Evolutionary conservation across 1,140 invertebrate genomes (phyloP).

Genomic region (Anagrus nilaparvatae): DNA sequence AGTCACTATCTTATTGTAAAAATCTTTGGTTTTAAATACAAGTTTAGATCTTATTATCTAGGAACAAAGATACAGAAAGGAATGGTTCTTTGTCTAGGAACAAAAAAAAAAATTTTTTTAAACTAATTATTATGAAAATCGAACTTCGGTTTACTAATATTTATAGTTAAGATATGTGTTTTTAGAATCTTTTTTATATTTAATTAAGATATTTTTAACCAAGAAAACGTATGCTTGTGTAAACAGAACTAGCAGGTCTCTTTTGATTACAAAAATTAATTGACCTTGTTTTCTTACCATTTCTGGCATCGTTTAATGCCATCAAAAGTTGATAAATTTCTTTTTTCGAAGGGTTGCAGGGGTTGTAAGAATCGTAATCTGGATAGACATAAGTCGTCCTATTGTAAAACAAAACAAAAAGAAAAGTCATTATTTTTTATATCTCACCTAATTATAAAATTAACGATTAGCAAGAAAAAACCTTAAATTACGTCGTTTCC

Average conservation of each 20-base stretch:
- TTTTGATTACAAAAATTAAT: conserved; percentile 52
- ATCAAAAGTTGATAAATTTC: conserved; percentile 49
- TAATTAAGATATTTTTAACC: too few species aligned
- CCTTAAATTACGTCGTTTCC: conserved; percentile 46
- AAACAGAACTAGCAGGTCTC: conserved; percentile 46
- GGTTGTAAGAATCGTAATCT: conserved; percentile 44
- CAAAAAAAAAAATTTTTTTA: too few species aligned
- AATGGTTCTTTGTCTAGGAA: too few species aligned
- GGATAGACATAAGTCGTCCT: conserved; percentile 33
- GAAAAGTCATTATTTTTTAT: neutral
- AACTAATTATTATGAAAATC: too few species aligned
- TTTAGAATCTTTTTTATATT: too few species aligned
- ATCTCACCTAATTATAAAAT: too few species aligned
- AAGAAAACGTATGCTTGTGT: conserved; percentile 54
- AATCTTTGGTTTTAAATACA: too few species aligned
- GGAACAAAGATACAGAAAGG: too few species aligned
- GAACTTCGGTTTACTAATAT: too few species aligned
- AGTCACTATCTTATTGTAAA: too few species aligned
- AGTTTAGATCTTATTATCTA: too few species aligned
- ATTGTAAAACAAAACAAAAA: conserved; percentile 9
- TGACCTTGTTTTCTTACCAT: conserved; percentile 43
- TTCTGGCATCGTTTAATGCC: conserved; percentile 48
- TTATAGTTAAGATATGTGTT: too few species aligned
- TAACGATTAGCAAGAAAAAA: conserved; percentile 4
- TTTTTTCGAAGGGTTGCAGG: conserved; percentile 47